Base-by-base conservation (phyloP, 2,113 vertebrate genomes). In the Corydoras maculifer region DNA sequence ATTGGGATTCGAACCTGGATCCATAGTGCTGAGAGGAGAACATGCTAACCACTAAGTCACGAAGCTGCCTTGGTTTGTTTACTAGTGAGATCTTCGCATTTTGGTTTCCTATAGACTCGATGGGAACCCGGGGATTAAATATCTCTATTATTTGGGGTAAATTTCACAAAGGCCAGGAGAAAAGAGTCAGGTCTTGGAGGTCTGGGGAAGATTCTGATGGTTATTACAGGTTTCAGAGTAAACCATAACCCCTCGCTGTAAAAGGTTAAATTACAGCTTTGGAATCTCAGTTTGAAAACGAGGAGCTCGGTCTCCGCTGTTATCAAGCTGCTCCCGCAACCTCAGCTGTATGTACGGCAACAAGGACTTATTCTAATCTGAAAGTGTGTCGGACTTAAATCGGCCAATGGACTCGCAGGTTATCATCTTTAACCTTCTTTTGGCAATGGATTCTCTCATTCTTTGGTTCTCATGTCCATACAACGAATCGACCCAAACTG, bases 221-320 rank as follows among this genome's bases (percentile, higher is more conserved):
- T 88, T 86, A 88, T 89, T 86, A 84, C 75, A 58, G 80, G 62
- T 78, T 79, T 78, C 70, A 77, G 70, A 73, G 64, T 29, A n/a
- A 43, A 13, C 31, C 58, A 63, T 48, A 55, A 73, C 43, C 58
- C 69, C 60, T 69, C 9, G 61, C 72, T 77, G 78, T 14, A 77
- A 80, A 74, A 70, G 65, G 49, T 57, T 76, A 65, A 63, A 65
- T 73, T 32, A 58, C 82, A 71, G 72, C 70, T 73, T 77, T 51
- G 77, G 80, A 69, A 81, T 67, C 43, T 80, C 84, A 78, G 85
- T 79, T 79, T 85, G 82, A 83, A 79, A 77, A 79, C 81, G 81
- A 86, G 81, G 80, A 82, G 75, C 61, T 54, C 77, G 67, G 73
- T 80, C 79, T 77, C 72, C 29, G 58, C 75, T 69, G 65, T 57